Percentiles rank a stretch among this genome's conserved stretches.
Conservation (phyloP, 2,888 invertebrate species). For the Spodoptera littoralis region DNA sequence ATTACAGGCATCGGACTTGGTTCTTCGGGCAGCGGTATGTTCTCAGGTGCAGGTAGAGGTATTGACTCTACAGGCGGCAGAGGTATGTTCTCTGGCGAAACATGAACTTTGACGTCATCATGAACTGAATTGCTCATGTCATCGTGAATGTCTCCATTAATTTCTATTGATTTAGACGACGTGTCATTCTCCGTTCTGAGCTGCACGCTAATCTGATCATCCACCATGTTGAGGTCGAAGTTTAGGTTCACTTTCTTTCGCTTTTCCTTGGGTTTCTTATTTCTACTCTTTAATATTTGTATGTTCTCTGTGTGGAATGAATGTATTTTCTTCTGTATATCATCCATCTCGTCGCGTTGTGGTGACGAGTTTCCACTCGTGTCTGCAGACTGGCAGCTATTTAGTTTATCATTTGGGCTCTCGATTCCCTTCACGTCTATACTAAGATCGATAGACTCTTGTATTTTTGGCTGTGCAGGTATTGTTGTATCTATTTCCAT, state of each 20-base stretch:
- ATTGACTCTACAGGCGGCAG: constrained; percentile 83
- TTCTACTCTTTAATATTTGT: constrained; percentile 89
- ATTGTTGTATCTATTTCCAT: constrained; percentile 85
- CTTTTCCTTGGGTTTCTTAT: constrained; percentile 88
- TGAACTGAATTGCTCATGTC: constrained; percentile 69
- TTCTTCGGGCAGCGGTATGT: constrained; percentile 80
- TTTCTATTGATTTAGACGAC: constrained; percentile 66
- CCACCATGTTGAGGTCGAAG: constrained; percentile 87
- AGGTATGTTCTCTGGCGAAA: constrained; percentile 82
- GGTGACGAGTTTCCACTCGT: constrained; percentile 86
- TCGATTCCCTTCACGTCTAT: constrained; percentile 73
- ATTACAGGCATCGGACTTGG: constrained; percentile 73
- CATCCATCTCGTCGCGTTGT: constrained; percentile 88
- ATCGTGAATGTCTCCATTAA: constrained; percentile 80
- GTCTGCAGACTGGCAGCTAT: constrained; percentile 82
- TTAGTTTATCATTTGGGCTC: constrained; percentile 78
- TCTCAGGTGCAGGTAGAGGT: constrained; percentile 81
- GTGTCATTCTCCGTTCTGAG: constrained; percentile 78
- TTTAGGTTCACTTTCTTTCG: constrained; percentile 88
- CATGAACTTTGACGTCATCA: constrained; percentile 71
- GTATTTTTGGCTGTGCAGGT: constrained; percentile 75
- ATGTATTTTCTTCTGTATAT: constrained; percentile 90
- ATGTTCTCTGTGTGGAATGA: constrained; percentile 91
- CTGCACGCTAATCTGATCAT: constrained; percentile 86
- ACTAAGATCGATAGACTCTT: constrained; percentile 72